phyloP scores from a whole-genome alignment of 64 coral and sea anemone genomes.

The Montipora foliosa region DNA sequence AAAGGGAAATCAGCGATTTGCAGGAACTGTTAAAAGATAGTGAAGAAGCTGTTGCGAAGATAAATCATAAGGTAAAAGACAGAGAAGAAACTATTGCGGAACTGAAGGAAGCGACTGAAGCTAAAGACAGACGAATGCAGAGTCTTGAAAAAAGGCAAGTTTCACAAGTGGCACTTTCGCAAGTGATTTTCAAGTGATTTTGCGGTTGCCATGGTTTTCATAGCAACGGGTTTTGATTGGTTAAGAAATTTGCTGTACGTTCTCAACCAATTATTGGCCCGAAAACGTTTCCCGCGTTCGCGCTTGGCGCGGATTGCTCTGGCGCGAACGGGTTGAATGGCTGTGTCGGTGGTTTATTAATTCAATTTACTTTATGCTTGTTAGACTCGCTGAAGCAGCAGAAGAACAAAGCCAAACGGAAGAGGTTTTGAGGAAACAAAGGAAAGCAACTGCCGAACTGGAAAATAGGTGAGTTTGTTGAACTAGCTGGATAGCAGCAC shows the following conservation, averaged over 20 bases:
- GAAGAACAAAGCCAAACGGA: slow-evolving; percentile 62
- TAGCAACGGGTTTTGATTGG: background rate
- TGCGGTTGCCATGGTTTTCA: too few species aligned
- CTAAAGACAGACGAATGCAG: slow-evolving; percentile 44
- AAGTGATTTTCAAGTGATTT: too few species aligned
- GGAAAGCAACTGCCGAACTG: slow-evolving; percentile 58
- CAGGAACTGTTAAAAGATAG: slow-evolving; percentile 46
- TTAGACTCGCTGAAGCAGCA: slow-evolving; percentile 44
- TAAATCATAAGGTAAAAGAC: slow-evolving; percentile 47
- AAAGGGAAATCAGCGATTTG: slow-evolving; percentile 17
- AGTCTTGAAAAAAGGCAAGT: slow-evolving; percentile 54
- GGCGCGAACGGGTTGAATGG: too few species aligned
- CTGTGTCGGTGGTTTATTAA: too few species aligned
- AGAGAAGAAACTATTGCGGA: slow-evolving; percentile 46
- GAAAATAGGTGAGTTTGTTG: slow-evolving; percentile 50
- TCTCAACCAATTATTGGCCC: background rate
- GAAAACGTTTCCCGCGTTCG: background rate
- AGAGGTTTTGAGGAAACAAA: slow-evolving; percentile 48
- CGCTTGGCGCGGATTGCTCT: background rate
- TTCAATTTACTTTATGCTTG: background rate
- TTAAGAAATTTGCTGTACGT: background rate
- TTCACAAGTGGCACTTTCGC: background rate
- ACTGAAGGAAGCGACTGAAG: slow-evolving; percentile 12
- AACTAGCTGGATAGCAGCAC: too few species aligned
- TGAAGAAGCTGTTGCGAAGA: slow-evolving; percentile 28